Evolutionary conservation across 2,113 vertebrate species (phyloP), one percentile per base, ranked within the genome.

Genomic region (Onychostoma macrolepis): DNA sequence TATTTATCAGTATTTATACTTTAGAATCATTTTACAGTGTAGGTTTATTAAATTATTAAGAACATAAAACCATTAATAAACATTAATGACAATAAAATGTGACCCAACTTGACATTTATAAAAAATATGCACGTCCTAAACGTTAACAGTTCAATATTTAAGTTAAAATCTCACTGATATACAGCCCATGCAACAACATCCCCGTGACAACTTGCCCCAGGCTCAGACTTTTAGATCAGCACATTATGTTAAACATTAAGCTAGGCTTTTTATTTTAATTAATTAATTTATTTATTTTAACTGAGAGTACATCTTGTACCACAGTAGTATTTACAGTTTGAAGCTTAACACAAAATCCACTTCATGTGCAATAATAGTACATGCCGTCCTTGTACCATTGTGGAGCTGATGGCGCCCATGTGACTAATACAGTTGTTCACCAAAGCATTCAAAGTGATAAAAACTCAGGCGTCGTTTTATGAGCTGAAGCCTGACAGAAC

Each of bases 351-450:
- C 4, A 19, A 45, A 65, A 28, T 28, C 12, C 26, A 24, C 17
- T 65, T 28, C n/a, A 12, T 43, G 21, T 63, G 79, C 38, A 81
- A 65, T 81, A 65, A 26, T 80, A 63, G 79, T 12, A 53, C 75
- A 50, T 50, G 50, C 7, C 7, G 53, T 58, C 30, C 48, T 36
- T 78, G 48, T 38, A 58, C 50, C 4, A n/a, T 38, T 80, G 77
- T n/a, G 33, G 15, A 36, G 50, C 30, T 15, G 56, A 26, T 79
- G 77, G 50, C 5, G 30, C 50, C 58, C 50, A 58, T 65, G 38
- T 93, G 91, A 93, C 87, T 91, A 90, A 93, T 80, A 85, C 2
- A 78, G 58, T 80, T 85, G 86, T 87, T 92, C 93, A 89, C 84
- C 80, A 88, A 88, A 89, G 77, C 86, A 91, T 90, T 87, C 83